These are phyloP conservation scores for Grantiella picta DNA, from an alignment of 2,113 vertebrate species.

Conservation along the genomic window DNA sequence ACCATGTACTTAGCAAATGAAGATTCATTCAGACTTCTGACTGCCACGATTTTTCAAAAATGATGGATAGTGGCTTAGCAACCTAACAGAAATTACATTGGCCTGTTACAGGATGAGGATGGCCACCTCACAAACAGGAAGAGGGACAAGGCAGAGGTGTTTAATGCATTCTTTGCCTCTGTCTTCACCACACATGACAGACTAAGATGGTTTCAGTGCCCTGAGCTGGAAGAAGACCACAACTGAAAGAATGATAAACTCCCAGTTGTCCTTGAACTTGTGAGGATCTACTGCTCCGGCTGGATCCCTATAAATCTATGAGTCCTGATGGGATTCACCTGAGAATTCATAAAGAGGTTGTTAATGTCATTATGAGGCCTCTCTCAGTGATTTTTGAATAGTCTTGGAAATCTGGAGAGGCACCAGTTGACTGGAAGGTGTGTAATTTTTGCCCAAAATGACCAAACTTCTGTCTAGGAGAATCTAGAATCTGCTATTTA, in stretches of 20 bases:
- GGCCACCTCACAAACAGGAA: background rate
- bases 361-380: background rate
- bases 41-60: background rate
- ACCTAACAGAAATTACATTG: background rate
- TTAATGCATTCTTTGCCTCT: accelerated
- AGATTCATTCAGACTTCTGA: background rate
- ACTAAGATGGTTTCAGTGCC: background rate
- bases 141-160: background rate
- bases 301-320: background rate
- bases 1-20: background rate
- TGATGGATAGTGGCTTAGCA: accelerated
- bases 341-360: background rate
- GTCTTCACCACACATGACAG: background rate
- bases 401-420: background rate
- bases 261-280: background rate
- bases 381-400: background rate
- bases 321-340: background rate
- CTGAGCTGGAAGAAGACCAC: background rate
- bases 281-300: background rate
- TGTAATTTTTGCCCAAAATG: background rate
- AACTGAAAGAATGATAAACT: background rate
- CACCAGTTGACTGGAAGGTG: background rate
- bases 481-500: no score
- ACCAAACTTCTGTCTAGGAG: background rate
- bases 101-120: background rate